Evolutionary conservation across 1,140 invertebrate genomes (phyloP).

Genomic region (Polyergus mexicanus): DNA sequence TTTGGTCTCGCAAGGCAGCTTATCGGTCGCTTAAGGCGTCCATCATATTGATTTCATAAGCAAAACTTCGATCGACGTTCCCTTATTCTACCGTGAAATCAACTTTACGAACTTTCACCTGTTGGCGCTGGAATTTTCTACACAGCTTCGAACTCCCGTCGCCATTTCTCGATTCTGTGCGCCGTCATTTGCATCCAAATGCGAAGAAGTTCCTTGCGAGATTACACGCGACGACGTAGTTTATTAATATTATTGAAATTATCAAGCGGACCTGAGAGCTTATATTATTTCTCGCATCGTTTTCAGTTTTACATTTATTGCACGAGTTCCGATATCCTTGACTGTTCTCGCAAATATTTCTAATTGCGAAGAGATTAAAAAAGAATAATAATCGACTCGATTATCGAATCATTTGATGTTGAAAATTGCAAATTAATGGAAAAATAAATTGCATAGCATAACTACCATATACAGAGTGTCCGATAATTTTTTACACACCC

Average conservation of each 20-base stretch:
- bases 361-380: slow-evolving; percentile 4
- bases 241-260: slow-evolving; percentile 65
- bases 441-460: not conserved
- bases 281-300: slow-evolving; percentile 56
- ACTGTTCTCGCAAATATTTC: not conserved
- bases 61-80: slow-evolving; percentile 52
- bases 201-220: slow-evolving; percentile 53
- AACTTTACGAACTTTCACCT: slow-evolving; percentile 62
- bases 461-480: too few relatives aligned
- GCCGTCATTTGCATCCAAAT: slow-evolving; percentile 60
- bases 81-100: slow-evolving; percentile 62
- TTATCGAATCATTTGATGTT: not conserved
- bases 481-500: too few relatives aligned
- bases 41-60: slow-evolving; percentile 61
- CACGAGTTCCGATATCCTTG: slow-evolving; percentile 18
- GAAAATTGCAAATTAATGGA: not conserved
- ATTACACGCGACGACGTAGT: slow-evolving; percentile 53
- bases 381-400: slow-evolving; percentile 18
- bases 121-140: slow-evolving; percentile 56
- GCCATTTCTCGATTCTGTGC: slow-evolving; percentile 45
- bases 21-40: slow-evolving; percentile 26
- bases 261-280: slow-evolving; percentile 47
- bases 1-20: slow-evolving; percentile 16
- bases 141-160: slow-evolving; percentile 50
- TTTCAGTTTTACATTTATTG: slow-evolving; percentile 43